These are phyloP conservation scores for Podarcis cretensis DNA, from an alignment of 2,113 vertebrate genomes.

Conservation along the genomic window DNA sequence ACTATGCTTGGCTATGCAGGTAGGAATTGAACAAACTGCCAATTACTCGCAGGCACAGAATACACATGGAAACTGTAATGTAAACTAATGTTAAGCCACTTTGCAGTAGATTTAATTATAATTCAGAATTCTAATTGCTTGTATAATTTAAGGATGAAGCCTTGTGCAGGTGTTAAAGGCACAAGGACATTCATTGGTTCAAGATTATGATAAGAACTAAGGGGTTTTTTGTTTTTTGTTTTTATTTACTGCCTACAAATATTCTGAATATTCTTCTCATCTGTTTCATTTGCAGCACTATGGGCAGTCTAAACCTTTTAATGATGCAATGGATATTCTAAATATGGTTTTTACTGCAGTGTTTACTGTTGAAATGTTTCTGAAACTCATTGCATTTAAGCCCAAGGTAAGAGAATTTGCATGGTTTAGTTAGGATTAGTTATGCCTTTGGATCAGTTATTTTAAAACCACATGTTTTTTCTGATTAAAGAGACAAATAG, in stretches of 20 bases:
- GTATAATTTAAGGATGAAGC: neutral
- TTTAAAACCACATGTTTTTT: constrained; percentile 50
- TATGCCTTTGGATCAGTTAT: constrained; percentile 31
- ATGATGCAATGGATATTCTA: constrained; percentile 97
- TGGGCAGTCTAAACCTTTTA: constrained; percentile 93
- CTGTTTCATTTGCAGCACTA: constrained; percentile 84
- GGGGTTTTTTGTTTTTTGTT: neutral
- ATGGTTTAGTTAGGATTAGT: constrained; percentile 45
- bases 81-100: neutral
- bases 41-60: neutral
- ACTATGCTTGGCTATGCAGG: constrained; percentile 98
- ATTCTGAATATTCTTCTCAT: constrained; percentile 31
- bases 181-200: neutral
- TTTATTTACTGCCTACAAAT: neutral
- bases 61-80: neutral
- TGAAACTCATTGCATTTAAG: constrained; percentile 99
- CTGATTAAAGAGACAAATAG: constrained; percentile 20
- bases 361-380: constrained; percentile 98
- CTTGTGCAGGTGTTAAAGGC: neutral
- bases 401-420: constrained; percentile 88
- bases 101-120: neutral
- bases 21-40: constrained; percentile 71
- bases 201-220: neutral
- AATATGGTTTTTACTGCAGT: constrained; percentile 99
- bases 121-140: too few species aligned